phyloP scores from a whole-genome alignment of 2,113 vertebrate genomes.

The Cettia cetti region DNA sequence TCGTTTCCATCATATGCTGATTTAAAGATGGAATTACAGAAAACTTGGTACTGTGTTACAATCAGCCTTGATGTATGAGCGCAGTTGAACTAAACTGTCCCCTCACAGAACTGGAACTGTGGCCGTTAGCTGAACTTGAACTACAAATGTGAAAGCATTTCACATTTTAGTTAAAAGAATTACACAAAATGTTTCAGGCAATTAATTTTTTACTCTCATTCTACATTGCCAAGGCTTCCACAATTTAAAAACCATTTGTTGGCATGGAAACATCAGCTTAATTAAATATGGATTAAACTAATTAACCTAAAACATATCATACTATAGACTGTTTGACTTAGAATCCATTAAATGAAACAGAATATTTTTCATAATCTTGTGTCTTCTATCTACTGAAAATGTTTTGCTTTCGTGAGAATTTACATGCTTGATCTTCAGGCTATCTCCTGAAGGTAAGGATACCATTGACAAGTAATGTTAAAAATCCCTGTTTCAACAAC shows the following conservation, averaged over 20 bases:
- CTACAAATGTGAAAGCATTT: slow-evolving; percentile 32
- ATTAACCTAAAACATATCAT: slow-evolving; percentile 76
- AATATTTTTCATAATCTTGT: slow-evolving; percentile 63
- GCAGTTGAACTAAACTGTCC: not conserved
- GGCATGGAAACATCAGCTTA: slow-evolving; percentile 73
- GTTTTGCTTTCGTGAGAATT: slow-evolving; percentile 26
- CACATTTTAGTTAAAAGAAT: slow-evolving; percentile 43
- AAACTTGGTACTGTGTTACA: not conserved
- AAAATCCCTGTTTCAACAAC: not conserved
- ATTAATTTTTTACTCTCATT: slow-evolving; percentile 68
- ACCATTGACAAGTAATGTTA: not conserved
- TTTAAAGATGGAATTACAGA: slow-evolving; percentile 30
- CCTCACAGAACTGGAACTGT: not conserved
- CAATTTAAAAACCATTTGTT: slow-evolving; percentile 75
- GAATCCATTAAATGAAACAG: slow-evolving; percentile 48
- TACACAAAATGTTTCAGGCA: slow-evolving; percentile 63
- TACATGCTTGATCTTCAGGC: not conserved
- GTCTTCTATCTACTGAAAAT: slow-evolving; percentile 52
- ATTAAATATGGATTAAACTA: slow-evolving; percentile 78
- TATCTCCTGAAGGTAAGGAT: not conserved
- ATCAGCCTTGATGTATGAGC: not conserved
- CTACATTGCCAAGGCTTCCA: slow-evolving; percentile 60
- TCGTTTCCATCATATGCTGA: not conserved
- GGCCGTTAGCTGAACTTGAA: slow-evolving; percentile 25
- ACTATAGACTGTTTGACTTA: slow-evolving; percentile 64